These are phyloP conservation scores for Furnarius figulus DNA, from an alignment of 2,113 vertebrate species.

Conservation along the genomic window DNA sequence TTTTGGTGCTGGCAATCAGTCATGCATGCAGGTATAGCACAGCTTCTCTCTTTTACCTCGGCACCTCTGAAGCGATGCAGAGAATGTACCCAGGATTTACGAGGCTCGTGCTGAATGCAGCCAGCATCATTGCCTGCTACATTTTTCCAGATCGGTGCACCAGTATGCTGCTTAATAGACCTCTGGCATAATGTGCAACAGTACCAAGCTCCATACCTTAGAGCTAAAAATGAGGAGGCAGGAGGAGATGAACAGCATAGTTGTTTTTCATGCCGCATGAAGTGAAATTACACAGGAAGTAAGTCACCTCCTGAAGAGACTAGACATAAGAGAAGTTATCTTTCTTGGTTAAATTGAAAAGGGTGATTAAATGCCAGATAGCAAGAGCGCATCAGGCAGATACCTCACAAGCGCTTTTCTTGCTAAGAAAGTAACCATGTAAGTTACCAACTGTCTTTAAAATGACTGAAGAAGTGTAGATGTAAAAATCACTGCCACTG, in stretches of 20 bases:
- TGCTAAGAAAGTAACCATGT: neutral
- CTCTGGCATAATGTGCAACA: conserved; percentile 36
- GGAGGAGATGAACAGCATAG: conserved; percentile 10
- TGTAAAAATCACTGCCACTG: neutral
- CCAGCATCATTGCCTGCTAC: conserved; percentile 31
- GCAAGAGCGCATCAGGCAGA: neutral
- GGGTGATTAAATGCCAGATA: conserved; percentile 17
- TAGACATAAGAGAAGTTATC: neutral
- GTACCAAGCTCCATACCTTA: neutral
- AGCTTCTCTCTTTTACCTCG: conserved; percentile 12
- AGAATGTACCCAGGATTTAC: conserved; percentile 19
- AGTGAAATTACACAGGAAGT: conserved; percentile 55
- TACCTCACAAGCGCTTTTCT: neutral
- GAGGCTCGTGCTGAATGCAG: conserved; percentile 9
- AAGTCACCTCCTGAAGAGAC: conserved; percentile 33
- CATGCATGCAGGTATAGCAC: neutral
- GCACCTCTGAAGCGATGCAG: neutral
- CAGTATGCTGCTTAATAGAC: conserved; percentile 63
- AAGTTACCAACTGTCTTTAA: neutral
- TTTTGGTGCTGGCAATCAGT: neutral
- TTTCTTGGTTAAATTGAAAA: conserved; percentile 8
- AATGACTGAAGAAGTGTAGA: neutral
- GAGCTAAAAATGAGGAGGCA: conserved; percentile 42
- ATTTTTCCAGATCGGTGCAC: conserved; percentile 57
- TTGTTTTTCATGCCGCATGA: neutral